Percentiles rank a stretch among this genome's conserved stretches.
These are phyloP conservation scores for Habrosyne pyritoides DNA, from an alignment of 2,888 invertebrate genomes.

Conservation along the genomic window DNA sequence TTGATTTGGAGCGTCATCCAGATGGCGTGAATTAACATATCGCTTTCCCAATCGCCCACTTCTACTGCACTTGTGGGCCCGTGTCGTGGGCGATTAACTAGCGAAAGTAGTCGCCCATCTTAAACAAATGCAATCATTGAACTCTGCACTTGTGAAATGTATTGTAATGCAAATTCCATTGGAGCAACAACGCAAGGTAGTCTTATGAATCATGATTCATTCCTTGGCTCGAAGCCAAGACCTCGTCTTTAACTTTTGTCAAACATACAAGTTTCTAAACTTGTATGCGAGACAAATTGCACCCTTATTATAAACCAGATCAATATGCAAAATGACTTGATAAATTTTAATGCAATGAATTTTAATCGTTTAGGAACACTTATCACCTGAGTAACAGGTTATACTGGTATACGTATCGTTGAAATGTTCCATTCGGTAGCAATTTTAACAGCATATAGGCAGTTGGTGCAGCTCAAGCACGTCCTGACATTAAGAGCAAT, in stretches of 20 bases:
- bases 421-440: constrained; percentile 26
- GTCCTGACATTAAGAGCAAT: constrained; percentile 34
- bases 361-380: constrained; percentile 30
- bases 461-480: neutral
- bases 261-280: constrained; percentile 3
- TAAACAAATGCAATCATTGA: constrained; percentile 44
- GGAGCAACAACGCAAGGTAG: neutral
- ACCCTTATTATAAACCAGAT: constrained; percentile 16
- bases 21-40: constrained; percentile 51
- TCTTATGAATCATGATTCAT: neutral
- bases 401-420: constrained; percentile 13
- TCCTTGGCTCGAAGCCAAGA: constrained; percentile 1
- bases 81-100: constrained; percentile 56
- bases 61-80: constrained; percentile 18
- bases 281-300: constrained; percentile 20
- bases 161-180: constrained; percentile 14
- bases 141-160: constrained; percentile 32
- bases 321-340: constrained; percentile 28
- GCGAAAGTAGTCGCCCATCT: constrained; percentile 59
- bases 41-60: constrained; percentile 62
- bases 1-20: constrained; percentile 35
- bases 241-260: neutral
- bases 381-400: constrained; percentile 16
- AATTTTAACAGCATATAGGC: constrained; percentile 23
- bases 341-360: constrained; percentile 34